Conservation (phyloP, 2,888 invertebrate genomes). For the Drosophila algonquin region DNA sequence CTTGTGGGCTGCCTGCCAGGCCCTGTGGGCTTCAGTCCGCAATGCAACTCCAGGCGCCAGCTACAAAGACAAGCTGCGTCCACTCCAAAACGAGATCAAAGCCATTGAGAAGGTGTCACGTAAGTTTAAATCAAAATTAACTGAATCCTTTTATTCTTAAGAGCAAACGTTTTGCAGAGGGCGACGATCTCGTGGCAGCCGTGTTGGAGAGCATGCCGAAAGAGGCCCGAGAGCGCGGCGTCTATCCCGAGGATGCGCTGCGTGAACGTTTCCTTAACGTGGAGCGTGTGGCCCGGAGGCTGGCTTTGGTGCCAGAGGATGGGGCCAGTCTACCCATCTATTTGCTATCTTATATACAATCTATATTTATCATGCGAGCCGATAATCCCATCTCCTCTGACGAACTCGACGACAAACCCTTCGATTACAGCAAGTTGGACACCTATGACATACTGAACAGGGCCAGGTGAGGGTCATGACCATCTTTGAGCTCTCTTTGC, state of each 20-base stretch:
- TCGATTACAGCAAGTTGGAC: constrained; percentile 90
- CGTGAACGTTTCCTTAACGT: constrained; percentile 93
- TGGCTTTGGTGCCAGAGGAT: constrained; percentile 93
- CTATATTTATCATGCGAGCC: constrained; percentile 90
- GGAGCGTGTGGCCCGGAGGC: constrained; percentile 90
- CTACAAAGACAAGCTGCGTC: constrained; percentile 86
- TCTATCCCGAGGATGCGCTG: constrained; percentile 94
- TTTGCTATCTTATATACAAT: constrained; percentile 94
- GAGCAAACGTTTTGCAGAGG: constrained; percentile 85
- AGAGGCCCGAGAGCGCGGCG: constrained; percentile 91
- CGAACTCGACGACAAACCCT: constrained; percentile 89
- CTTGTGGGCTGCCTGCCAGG: constrained; percentile 97
- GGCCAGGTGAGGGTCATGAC: constrained; percentile 87
- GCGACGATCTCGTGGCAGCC: constrained; percentile 91
- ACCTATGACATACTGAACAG: constrained; percentile 95
- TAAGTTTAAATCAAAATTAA: constrained; percentile 80
- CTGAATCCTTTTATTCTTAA: no score
- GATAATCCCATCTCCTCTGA: constrained; percentile 88
- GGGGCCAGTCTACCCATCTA: constrained; percentile 94
- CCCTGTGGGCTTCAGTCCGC: constrained; percentile 91
- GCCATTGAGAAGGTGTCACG: constrained; percentile 91
- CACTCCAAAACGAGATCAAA: constrained; percentile 88
- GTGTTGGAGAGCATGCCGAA: constrained; percentile 91
- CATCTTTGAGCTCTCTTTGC: not conserved
- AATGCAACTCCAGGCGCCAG: constrained; percentile 86